A percentile compares a stretch with the other conserved stretches of the same genome.
These are phyloP conservation scores for Nipponia nippon DNA, from an alignment of 2,113 vertebrate species.

Conservation along the genomic window DNA sequence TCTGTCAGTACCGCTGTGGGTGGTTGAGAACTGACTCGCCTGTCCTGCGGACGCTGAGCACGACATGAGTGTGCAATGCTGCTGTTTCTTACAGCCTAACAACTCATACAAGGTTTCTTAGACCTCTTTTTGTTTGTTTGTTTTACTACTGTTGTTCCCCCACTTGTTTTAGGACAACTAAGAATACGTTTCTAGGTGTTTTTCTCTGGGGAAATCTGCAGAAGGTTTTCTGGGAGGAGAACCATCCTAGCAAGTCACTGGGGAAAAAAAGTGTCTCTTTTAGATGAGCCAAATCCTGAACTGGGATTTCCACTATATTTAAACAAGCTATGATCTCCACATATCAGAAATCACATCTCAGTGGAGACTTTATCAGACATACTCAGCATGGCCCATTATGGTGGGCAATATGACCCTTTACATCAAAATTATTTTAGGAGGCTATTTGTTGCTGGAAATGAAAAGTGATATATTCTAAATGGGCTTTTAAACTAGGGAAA, in stretches of 20 bases:
- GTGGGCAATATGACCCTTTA: neutral
- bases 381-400: neutral
- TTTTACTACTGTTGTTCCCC: neutral
- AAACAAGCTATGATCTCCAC: neutral
- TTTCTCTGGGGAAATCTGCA: neutral
- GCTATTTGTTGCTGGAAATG: neutral
- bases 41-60: neutral
- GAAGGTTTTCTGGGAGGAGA: neutral
- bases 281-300: neutral
- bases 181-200: neutral
- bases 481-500: neutral
- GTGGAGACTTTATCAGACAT: neutral
- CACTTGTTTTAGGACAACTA: neutral
- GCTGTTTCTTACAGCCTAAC: neutral
- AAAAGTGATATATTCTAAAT: neutral
- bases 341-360: neutral
- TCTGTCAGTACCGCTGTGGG: neutral
- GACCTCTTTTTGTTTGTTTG: neutral
- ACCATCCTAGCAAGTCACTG: neutral
- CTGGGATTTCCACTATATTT: neutral
- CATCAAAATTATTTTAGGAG: constrained; percentile 13
- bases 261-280: neutral
- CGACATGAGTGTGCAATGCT: fast-evolving
- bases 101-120: fast-evolving
- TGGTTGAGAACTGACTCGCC: fast-evolving